phyloP scores from a whole-genome alignment of 2,888 invertebrate species.

The Leptopilina syphax region DNA sequence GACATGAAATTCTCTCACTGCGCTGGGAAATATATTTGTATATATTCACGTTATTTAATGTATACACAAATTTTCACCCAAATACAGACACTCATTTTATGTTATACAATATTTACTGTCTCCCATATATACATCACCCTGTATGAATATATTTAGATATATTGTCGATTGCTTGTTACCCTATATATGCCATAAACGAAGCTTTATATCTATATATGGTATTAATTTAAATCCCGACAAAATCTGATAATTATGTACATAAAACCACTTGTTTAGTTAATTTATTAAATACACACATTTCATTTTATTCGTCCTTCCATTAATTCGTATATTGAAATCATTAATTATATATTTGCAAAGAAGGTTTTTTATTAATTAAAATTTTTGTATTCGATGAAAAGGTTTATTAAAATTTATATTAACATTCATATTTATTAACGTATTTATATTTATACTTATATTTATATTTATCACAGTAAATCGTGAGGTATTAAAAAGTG shows the following conservation, averaged over 20 bases:
- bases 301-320: neutral
- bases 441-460: no score
- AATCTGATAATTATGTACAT: conserved; percentile 22
- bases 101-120: conserved; percentile 9
- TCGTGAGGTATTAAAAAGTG: no score
- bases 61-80: conserved; percentile 15
- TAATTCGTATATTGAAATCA: neutral
- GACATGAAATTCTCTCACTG: conserved; percentile 34
- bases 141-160: neutral
- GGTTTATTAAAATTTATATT: no score
- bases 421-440: no score
- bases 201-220: neutral
- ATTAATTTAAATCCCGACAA: conserved; percentile 23
- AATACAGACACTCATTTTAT: neutral
- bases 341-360: neutral
- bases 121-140: neutral
- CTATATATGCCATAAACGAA: neutral
- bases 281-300: neutral
- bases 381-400: no score
- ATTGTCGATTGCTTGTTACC: conserved; percentile 8
- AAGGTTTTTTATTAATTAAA: no score
- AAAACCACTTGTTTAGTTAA: neutral
- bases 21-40: neutral
- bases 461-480: no score
- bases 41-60: neutral